A percentile compares a stretch with the other conserved stretches of the same genome.
Evolutionary conservation across 2,797 vertebrate species (phyloP).

Genomic region (Xenopus petersii): DNA sequence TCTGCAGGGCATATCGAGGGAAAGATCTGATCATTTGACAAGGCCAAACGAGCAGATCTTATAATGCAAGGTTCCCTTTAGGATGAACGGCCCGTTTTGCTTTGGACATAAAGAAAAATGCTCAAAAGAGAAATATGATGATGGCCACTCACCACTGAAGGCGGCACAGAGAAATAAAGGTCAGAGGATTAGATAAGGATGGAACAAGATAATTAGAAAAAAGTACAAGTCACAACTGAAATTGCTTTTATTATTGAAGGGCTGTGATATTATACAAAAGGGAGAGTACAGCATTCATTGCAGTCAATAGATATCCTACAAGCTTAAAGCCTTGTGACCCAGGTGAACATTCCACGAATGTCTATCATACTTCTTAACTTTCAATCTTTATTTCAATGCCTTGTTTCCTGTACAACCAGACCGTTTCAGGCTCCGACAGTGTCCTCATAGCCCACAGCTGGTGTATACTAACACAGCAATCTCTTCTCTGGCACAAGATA

Average conservation of each 20-base stretch:
- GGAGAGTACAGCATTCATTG: slow-evolving; percentile 24
- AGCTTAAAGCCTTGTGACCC: not conserved
- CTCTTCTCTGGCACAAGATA: not conserved
- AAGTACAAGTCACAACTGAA: not conserved
- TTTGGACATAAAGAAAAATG: too few relatives aligned
- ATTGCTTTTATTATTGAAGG: slow-evolving; percentile 11
- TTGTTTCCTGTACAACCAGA: not conserved
- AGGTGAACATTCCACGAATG: slow-evolving; percentile 14
- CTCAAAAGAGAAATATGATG: too few relatives aligned
- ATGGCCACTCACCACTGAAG: too few relatives aligned
- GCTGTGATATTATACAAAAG: slow-evolving; percentile 30
- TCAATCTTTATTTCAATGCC: not conserved
- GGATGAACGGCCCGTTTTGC: too few relatives aligned
- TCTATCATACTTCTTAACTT: slow-evolving; percentile 1
- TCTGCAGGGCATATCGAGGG: too few relatives aligned
- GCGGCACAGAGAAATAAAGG: too few relatives aligned
- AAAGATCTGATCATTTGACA: too few relatives aligned
- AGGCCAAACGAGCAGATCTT: too few relatives aligned
- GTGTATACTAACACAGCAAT: not conserved
- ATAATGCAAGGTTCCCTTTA: too few relatives aligned
- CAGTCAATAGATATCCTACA: slow-evolving; percentile 19
- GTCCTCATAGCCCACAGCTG: slow-evolving; percentile 32
- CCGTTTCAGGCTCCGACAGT: slow-evolving; percentile 11
- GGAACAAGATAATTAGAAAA: not conserved
- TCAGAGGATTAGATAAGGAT: too few relatives aligned